Conservation (phyloP, 2,113 vertebrate species). For the Bambusicola thoracicus region DNA sequence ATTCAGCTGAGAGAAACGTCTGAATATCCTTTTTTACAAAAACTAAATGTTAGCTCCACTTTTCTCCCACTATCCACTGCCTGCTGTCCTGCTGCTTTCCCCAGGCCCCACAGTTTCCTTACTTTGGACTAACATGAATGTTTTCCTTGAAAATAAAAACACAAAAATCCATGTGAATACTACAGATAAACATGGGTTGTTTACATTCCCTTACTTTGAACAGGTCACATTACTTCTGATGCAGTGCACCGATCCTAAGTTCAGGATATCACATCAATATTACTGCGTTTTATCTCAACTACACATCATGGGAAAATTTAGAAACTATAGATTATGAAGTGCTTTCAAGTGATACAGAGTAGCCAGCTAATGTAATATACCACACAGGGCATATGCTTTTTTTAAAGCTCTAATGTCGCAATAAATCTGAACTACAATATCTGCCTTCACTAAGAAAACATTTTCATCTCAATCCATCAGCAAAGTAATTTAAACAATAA, state of each 20-base stretch:
- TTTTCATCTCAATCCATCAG: slow-evolving; percentile 64
- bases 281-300: slow-evolving; percentile 39
- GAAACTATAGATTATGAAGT: slow-evolving; percentile 57
- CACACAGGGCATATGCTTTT: slow-evolving; percentile 4
- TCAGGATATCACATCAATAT: slow-evolving; percentile 50
- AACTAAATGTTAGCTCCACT: background rate
- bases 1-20: background rate
- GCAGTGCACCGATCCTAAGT: slow-evolving; percentile 9
- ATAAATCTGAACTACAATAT: slow-evolving; percentile 54
- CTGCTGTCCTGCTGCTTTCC: background rate
- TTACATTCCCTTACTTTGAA: slow-evolving; percentile 48
- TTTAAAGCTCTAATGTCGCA: slow-evolving; percentile 55
- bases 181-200: slow-evolving; percentile 39
- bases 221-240: slow-evolving; percentile 23
- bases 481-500: slow-evolving; percentile 61
- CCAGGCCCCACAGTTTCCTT: background rate
- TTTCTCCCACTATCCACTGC: background rate
- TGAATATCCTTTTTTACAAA: background rate
- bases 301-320: slow-evolving; percentile 45
- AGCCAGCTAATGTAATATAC: slow-evolving; percentile 54
- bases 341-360: slow-evolving; percentile 38
- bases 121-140: background rate
- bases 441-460: slow-evolving; percentile 66
- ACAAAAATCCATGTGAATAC: background rate
- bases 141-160: background rate